Percentiles rank a stretch among this genome's conserved stretches.
Conservation (phyloP, 2,113 vertebrate species). For the Paradisaea rubra region DNA sequence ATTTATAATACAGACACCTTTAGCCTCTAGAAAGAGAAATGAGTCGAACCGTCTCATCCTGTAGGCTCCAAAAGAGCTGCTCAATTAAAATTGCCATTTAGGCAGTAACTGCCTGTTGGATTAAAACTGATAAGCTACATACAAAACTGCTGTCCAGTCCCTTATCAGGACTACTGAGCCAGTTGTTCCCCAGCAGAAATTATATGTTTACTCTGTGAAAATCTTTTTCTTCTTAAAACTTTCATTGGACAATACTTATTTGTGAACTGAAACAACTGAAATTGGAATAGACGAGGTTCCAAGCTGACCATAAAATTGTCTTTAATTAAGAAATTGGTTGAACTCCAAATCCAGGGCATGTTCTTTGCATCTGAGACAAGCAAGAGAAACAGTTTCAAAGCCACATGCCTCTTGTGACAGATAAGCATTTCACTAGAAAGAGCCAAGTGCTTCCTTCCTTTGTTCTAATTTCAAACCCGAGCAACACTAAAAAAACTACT, state of each 20-base stretch:
- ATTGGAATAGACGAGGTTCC: background rate
- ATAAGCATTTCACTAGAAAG: slow-evolving; percentile 47
- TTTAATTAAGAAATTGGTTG: background rate
- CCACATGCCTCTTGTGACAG: background rate
- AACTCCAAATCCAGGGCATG: background rate
- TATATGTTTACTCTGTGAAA: background rate
- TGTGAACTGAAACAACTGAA: background rate
- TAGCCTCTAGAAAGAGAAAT: background rate
- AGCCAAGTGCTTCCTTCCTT: slow-evolving; percentile 55
- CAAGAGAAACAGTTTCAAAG: background rate
- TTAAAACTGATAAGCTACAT: background rate
- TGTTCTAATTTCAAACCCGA: slow-evolving; percentile 43
- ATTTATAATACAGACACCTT: background rate
- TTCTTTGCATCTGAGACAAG: background rate
- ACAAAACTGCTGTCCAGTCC: background rate
- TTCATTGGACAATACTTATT: background rate
- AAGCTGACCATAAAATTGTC: background rate
- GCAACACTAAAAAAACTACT: background rate
- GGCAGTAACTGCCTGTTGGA: background rate
- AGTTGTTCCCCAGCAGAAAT: background rate
- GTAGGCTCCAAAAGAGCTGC: background rate
- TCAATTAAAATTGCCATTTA: background rate
- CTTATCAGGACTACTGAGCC: background rate
- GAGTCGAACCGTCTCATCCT: background rate
- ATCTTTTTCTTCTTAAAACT: background rate